Percentiles rank a stretch among this genome's conserved stretches.
These are phyloP conservation scores for Empis stercorea DNA, from an alignment of 2,888 invertebrate species.

Conservation along the genomic window DNA sequence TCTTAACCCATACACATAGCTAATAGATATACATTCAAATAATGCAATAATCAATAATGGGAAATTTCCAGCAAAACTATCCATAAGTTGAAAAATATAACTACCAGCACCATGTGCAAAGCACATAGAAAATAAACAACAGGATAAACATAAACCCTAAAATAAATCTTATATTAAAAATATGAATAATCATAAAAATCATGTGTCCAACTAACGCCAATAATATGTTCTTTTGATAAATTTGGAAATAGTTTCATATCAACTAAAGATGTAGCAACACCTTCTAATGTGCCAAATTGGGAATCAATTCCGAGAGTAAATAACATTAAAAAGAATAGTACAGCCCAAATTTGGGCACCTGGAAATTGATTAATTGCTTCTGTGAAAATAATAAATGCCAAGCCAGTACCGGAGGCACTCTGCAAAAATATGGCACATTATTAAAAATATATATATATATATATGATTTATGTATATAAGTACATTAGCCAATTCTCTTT, in stretches of 20 bases:
- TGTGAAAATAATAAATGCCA: constrained; percentile 95
- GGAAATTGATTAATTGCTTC: constrained; percentile 98
- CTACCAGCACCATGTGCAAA: constrained; percentile 90
- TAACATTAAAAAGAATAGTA: constrained; percentile 92
- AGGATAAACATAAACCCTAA: constrained; percentile 54
- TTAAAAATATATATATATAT: not conserved
- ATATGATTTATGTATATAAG: not conserved
- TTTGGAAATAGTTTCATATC: constrained; percentile 92
- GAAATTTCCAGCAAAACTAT: constrained; percentile 88
- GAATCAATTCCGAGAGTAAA: constrained; percentile 93
- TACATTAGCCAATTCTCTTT: constrained; percentile 80
- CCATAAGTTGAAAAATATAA: constrained; percentile 86
- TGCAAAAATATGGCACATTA: constrained; percentile 33
- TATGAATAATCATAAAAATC: not conserved
- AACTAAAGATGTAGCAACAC: constrained; percentile 88
- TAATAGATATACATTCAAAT: constrained; percentile 80
- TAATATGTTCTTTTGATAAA: constrained; percentile 75
- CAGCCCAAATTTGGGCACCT: constrained; percentile 90
- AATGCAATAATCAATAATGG: constrained; percentile 85
- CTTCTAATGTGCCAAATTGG: constrained; percentile 91
- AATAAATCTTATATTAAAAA: not conserved
- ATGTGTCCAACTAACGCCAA: constrained; percentile 43
- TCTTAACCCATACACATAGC: constrained; percentile 87
- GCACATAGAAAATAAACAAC: constrained; percentile 74
- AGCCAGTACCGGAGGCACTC: constrained; percentile 92